phyloP scores from a whole-genome alignment of 2,797 vertebrate species.

The Crenichthys baileyi region DNA sequence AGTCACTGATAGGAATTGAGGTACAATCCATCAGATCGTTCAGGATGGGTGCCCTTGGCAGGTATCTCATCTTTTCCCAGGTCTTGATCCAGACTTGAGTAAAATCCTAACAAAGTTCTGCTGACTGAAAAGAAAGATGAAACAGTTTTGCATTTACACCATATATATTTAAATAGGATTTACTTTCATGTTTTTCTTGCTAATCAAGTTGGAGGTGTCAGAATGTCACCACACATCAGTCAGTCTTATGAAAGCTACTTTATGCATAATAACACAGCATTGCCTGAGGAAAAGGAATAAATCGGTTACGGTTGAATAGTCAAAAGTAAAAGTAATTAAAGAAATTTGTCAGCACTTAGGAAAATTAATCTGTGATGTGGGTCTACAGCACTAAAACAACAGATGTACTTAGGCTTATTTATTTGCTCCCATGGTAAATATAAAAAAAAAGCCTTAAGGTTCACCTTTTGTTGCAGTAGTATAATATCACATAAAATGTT shows the following conservation, averaged over 20 bases:
- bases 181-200: background rate
- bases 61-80: background rate
- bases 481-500: no score
- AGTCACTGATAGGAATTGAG: no score
- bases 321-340: background rate
- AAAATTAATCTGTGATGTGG: background rate
- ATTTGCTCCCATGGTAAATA: background rate
- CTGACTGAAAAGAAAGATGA: background rate
- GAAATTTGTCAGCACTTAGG: background rate
- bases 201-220: background rate
- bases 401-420: background rate
- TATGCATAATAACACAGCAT: background rate
- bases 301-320: background rate
- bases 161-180: background rate
- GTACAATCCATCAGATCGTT: no score
- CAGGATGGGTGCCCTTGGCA: background rate
- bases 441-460: background rate
- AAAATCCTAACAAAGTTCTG: background rate
- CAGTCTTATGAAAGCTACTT: background rate
- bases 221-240: background rate
- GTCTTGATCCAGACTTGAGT: background rate
- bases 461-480: background rate
- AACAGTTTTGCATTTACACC: background rate
- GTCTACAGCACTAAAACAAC: background rate
- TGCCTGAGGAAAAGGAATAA: background rate